These are phyloP conservation scores for Oryzias sinensis DNA, from an alignment of 2,797 vertebrate species.

Conservation along the genomic window DNA sequence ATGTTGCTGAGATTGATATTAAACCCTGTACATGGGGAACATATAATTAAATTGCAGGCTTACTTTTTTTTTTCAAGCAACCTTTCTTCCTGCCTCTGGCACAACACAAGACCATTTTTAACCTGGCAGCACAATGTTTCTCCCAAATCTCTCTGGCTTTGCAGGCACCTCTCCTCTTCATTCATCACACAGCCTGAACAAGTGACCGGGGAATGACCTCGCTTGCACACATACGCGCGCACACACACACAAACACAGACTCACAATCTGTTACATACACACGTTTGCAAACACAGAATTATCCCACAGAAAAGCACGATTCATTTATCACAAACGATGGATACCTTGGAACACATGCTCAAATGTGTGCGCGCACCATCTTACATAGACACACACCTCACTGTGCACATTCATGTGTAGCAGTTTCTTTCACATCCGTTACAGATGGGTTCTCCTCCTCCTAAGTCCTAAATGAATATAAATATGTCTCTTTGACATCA, in stretches of 20 bases:
- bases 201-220: slow-evolving; percentile 78
- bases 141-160: slow-evolving; percentile 74
- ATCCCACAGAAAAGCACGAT: slow-evolving; percentile 68
- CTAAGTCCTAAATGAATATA: slow-evolving; percentile 79
- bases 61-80: slow-evolving; percentile 44
- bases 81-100: slow-evolving; percentile 63
- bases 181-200: slow-evolving; percentile 77
- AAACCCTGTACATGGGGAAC: slow-evolving; percentile 63
- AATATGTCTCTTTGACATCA: slow-evolving; percentile 80
- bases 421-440: slow-evolving; percentile 79
- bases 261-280: slow-evolving; percentile 31
- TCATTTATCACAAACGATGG: slow-evolving; percentile 76
- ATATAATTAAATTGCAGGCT: slow-evolving; percentile 47
- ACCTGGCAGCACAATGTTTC: slow-evolving; percentile 74
- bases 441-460: slow-evolving; percentile 79
- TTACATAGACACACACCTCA: slow-evolving; percentile 35
- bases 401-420: slow-evolving; percentile 49
- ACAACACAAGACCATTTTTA: slow-evolving; percentile 72
- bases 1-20: slow-evolving; percentile 46
- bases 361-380: slow-evolving; percentile 43
- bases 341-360: slow-evolving; percentile 72
- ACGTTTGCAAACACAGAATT: slow-evolving; percentile 61
- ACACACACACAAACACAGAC: slow-evolving; percentile 18
- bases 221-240: slow-evolving; percentile 21
- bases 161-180: slow-evolving; percentile 76